Evolutionary conservation across 2,797 vertebrate species (phyloP).

Genomic region (Xerus rutilus): DNA sequence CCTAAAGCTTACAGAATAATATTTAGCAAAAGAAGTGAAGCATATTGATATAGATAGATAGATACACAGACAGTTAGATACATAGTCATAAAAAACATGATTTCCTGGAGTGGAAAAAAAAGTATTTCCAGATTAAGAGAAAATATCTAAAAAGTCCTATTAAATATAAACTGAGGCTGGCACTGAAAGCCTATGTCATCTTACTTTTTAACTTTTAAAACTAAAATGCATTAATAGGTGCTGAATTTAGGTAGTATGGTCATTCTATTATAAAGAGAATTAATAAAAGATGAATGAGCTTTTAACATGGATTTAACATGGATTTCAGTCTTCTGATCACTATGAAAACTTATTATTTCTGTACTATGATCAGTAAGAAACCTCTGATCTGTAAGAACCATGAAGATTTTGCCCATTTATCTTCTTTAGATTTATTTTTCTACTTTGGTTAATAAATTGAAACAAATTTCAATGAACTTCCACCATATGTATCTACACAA

Average conservation of each 20-base stretch:
- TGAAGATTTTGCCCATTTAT: not conserved
- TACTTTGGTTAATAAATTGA: constrained; percentile 26
- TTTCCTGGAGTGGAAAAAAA: constrained; percentile 1
- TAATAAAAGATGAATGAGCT: not conserved
- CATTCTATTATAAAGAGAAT: not conserved
- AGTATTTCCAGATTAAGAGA: not conserved
- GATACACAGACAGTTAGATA: not conserved
- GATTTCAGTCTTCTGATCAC: not conserved
- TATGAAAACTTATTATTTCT: not conserved
- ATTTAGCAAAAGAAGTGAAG: constrained; percentile 47
- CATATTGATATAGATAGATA: not conserved
- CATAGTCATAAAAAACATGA: not conserved
- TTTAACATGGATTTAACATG: not conserved
- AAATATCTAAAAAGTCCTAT: constrained; percentile 31
- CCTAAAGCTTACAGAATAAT: constrained; percentile 45
- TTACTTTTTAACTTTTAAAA: constrained; percentile 42
- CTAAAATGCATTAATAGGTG: not conserved
- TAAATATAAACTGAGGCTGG: constrained; percentile 15
- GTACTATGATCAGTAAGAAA: not conserved
- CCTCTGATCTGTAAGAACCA: not conserved
- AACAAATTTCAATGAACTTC: constrained; percentile 38
- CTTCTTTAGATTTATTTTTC: constrained; percentile 42
- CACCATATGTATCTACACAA: not conserved
- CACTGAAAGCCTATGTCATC: not conserved
- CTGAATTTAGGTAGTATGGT: not conserved